phyloP scores from a whole-genome alignment of 1,140 invertebrate species.

The Drosophila ohnishii region DNA sequence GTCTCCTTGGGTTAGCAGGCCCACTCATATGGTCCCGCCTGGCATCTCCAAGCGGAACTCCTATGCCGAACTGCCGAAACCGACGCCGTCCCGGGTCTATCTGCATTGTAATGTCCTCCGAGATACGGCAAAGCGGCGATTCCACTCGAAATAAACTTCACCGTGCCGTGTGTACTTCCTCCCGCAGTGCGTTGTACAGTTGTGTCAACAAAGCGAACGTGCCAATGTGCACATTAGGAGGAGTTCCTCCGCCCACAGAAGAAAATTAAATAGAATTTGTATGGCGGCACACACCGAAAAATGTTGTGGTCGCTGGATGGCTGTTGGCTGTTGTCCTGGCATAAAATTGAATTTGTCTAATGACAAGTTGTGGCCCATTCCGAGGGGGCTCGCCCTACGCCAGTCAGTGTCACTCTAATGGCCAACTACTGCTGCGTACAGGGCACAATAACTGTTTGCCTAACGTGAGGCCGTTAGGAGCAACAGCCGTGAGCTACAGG shows the following conservation, averaged over 20 bases:
- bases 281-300: conserved; percentile 73
- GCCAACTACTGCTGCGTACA: conserved; percentile 65
- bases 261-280: conserved; percentile 80
- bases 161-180: conserved; percentile 16
- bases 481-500: conserved; percentile 74
- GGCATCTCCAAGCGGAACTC: conserved; percentile 17
- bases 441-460: conserved; percentile 74
- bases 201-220: conserved; percentile 79
- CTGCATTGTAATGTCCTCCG: conserved; percentile 79
- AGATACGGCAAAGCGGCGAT: conserved; percentile 78
- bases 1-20: background rate
- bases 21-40: conserved; percentile 8
- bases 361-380: conserved; percentile 73
- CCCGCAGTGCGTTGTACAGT: conserved; percentile 55
- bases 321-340: conserved; percentile 42
- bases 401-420: conserved; percentile 67
- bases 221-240: conserved; percentile 77
- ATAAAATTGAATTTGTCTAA: conserved; percentile 81
- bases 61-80: conserved; percentile 6
- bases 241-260: conserved; percentile 14
- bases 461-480: conserved; percentile 73
- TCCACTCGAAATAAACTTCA: conserved; percentile 77
- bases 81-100: conserved; percentile 53
- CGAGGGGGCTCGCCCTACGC: background rate
- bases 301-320: conserved; percentile 71